A percentile compares a stretch with the other conserved stretches of the same genome.
Evolutionary conservation across 2,888 invertebrate species (phyloP).

Genomic region (Pyralis farinalis): DNA sequence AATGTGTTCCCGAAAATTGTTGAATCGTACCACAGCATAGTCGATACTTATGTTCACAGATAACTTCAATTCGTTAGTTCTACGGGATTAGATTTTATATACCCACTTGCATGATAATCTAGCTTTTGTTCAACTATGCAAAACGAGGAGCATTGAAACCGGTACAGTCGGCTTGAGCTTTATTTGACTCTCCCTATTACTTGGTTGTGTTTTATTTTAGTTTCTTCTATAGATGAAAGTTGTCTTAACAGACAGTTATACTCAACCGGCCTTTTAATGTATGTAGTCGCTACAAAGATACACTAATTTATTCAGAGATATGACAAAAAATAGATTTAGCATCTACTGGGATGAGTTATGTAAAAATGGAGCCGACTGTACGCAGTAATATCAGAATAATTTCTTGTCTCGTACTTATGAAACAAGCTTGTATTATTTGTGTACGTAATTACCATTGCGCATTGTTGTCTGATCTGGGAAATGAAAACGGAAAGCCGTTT

Average conservation of each 20-base stretch:
- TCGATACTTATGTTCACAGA: conserved; percentile 2
- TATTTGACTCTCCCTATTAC: too few relatives aligned
- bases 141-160: conserved; percentile 22
- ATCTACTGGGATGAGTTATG: too few relatives aligned
- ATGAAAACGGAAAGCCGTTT: conserved; percentile 38
- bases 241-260: too few relatives aligned
- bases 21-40: background rate
- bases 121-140: conserved; percentile 28
- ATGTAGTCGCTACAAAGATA: too few relatives aligned
- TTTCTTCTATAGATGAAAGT: too few relatives aligned
- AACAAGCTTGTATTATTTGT: conserved; percentile 35
- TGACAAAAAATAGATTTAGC: too few relatives aligned
- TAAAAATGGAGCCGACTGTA: too few relatives aligned
- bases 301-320: too few relatives aligned
- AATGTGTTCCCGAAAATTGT: background rate
- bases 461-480: conserved; percentile 41
- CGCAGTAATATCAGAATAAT: conserved; percentile 31
- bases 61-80: conserved; percentile 2
- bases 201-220: too few relatives aligned
- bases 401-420: conserved; percentile 26
- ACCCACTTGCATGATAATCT: background rate
- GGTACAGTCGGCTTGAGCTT: too few relatives aligned
- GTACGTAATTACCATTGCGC: conserved; percentile 46
- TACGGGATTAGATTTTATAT: background rate
- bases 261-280: too few relatives aligned